phyloP scores from a whole-genome alignment of 1,140 invertebrate genomes.

The Araneus ventricosus region DNA sequence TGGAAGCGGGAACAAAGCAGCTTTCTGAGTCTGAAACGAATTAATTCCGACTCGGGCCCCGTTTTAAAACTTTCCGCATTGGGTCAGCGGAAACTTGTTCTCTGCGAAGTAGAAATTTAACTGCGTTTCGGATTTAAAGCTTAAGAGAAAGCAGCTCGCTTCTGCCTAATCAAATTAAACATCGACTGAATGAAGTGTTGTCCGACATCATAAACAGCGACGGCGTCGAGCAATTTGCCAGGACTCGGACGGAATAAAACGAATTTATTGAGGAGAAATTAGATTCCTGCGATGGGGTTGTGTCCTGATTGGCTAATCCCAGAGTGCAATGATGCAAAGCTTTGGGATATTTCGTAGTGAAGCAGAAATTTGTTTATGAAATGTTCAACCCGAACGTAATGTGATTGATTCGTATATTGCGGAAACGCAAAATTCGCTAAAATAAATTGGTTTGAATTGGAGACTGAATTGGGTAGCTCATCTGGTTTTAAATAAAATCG shows the following conservation, averaged over 20 bases:
- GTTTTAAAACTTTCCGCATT: conserved; percentile 42
- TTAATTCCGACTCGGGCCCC: background rate
- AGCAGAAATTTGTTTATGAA: no score
- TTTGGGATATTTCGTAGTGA: background rate
- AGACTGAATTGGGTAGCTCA: no score
- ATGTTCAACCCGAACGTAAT: no score
- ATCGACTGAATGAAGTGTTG: background rate
- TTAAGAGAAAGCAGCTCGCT: background rate
- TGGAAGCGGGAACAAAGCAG: background rate
- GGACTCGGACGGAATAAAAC: conserved; percentile 13
- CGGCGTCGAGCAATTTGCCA: background rate
- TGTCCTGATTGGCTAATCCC: background rate
- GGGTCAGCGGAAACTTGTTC: conserved; percentile 32
- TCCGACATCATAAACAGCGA: background rate
- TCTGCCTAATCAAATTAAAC: conserved; percentile 7
- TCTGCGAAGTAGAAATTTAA: conserved; percentile 3
- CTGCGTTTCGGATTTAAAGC: background rate
- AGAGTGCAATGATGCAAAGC: background rate
- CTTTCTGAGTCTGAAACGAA: background rate
- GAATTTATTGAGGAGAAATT: conserved; percentile 15
- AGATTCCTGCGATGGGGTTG: background rate
- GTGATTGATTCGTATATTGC: no score
- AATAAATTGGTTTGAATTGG: no score
- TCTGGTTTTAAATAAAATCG: no score
- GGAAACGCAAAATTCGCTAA: no score